Evolutionary conservation across 2,888 invertebrate genomes (phyloP).

Genomic region (Pheosia gnoma): DNA sequence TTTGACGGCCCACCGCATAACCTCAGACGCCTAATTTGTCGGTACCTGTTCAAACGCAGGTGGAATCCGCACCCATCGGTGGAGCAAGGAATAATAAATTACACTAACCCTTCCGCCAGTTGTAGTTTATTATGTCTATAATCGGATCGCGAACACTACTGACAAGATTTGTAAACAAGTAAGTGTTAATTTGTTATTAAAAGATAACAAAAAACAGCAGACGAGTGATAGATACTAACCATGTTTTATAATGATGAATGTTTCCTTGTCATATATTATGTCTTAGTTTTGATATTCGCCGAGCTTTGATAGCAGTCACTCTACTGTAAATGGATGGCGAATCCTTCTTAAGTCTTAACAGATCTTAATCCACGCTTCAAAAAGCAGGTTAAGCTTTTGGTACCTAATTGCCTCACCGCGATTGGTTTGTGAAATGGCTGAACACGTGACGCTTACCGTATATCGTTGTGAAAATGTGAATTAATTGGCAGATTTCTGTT

Average conservation of each 20-base stretch:
- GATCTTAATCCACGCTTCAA: not conserved
- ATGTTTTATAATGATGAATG: no score
- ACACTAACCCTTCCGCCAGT: no score
- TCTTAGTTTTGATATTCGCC: no score
- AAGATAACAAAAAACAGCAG: no score
- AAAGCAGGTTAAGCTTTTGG: conserved; percentile 4
- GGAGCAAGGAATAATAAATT: no score
- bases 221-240: no score
- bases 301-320: not conserved
- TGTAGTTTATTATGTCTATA: no score
- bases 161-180: no score
- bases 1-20: conserved; percentile 1
- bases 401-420: conserved; percentile 10
- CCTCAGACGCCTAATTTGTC: not conserved
- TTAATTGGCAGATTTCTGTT: conserved; percentile 9
- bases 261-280: no score
- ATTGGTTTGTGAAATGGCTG: not conserved
- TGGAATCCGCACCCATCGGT: not conserved
- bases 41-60: not conserved
- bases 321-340: not conserved
- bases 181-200: no score
- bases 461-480: not conserved
- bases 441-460: not conserved
- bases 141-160: no score
- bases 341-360: not conserved